These are phyloP conservation scores for Brenthis daphne DNA, from an alignment of 2,888 invertebrate species.

Conservation along the genomic window DNA sequence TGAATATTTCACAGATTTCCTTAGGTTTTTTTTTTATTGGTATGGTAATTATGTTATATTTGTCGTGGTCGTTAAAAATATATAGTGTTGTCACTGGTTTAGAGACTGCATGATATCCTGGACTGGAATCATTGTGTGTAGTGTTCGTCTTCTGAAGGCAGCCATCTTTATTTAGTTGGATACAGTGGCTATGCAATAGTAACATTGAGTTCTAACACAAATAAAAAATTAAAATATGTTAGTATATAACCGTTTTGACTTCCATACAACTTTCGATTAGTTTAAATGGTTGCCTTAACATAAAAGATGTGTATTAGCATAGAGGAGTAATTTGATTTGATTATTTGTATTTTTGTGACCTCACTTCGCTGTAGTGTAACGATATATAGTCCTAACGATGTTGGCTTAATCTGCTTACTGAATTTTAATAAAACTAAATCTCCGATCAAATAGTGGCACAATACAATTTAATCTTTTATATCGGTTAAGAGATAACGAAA, in stretches of 20 bases:
- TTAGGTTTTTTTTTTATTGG: too few species aligned
- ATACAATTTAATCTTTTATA: constrained; percentile 54
- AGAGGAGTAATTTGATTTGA: constrained; percentile 5
- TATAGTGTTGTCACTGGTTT: background rate
- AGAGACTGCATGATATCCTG: background rate
- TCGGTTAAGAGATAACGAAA: constrained; percentile 63
- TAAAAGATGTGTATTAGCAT: background rate
- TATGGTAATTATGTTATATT: too few species aligned
- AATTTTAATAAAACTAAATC: constrained; percentile 31
- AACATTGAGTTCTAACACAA: too few species aligned
- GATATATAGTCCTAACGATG: constrained; percentile 17
- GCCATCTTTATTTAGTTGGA: background rate
- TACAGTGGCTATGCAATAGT: background rate
- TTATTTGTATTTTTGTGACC: constrained; percentile 12
- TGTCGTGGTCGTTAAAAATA: constrained; percentile 17
- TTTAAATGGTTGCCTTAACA: constrained; percentile 1
- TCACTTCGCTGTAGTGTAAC: constrained; percentile 22
- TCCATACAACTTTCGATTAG: background rate
- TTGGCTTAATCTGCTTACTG: constrained; percentile 25
- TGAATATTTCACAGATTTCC: too few species aligned
- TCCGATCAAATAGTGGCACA: constrained; percentile 55
- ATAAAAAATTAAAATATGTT: too few species aligned
- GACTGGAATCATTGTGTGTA: constrained; percentile 7
- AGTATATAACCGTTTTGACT: too few species aligned
- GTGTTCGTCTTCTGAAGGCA: constrained; percentile 13